Evolutionary conservation across 2,797 vertebrate species (phyloP).

Genomic region (Pseudochirops cupreus): DNA sequence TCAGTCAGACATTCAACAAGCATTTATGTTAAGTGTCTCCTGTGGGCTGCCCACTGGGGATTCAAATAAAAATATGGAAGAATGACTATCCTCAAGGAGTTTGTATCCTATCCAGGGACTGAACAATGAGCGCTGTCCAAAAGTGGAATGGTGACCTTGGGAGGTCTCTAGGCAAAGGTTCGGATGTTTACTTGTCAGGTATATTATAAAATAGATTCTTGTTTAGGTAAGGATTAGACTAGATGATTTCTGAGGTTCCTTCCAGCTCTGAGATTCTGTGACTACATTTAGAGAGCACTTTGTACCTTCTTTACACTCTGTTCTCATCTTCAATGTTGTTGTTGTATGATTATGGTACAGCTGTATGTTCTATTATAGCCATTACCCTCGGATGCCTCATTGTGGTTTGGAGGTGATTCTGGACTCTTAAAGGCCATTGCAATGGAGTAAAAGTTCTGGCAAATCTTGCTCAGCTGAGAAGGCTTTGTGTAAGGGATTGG

Average conservation of each 20-base stretch:
- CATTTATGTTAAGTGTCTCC: background rate
- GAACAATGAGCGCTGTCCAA: background rate
- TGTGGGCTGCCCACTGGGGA: background rate
- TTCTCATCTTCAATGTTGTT: background rate
- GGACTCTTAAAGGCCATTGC: background rate
- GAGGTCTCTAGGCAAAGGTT: background rate
- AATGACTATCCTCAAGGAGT: background rate
- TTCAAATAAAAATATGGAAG: background rate
- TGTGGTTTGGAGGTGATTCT: background rate
- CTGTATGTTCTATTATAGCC: background rate
- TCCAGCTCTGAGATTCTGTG: background rate
- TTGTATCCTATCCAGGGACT: background rate
- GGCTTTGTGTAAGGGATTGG: background rate
- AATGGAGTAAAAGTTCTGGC: background rate
- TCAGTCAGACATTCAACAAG: background rate
- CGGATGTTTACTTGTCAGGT: background rate
- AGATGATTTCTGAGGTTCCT: background rate
- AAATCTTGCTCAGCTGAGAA: background rate
- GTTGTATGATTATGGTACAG: background rate
- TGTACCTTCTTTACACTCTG: background rate
- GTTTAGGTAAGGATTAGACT: background rate
- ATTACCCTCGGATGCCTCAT: background rate
- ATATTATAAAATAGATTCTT: background rate
- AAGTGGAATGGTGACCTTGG: background rate
- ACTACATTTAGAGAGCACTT: background rate